phyloP scores from a whole-genome alignment of 2,888 invertebrate species.

The Protodeltote pygarga region DNA sequence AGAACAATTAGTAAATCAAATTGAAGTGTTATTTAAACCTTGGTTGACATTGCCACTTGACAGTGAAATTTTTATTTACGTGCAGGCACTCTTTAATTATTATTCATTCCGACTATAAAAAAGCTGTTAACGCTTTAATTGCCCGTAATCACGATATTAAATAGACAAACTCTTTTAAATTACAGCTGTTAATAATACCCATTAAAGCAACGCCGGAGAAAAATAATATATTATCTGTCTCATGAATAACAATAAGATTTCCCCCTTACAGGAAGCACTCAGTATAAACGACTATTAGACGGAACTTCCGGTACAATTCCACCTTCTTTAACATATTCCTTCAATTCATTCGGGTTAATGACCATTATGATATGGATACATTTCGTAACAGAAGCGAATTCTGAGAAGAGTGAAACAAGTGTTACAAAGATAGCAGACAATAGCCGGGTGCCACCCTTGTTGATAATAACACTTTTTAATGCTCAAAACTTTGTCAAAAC shows the following conservation, averaged over 20 bases:
- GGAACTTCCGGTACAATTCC: conserved; percentile 67
- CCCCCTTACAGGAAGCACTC: conserved; percentile 63
- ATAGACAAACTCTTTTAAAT: conserved; percentile 57
- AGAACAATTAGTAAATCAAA: too few species aligned
- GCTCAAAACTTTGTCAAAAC: conserved; percentile 76
- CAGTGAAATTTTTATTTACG: conserved; percentile 1
- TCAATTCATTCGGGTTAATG: conserved; percentile 53
- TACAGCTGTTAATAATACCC: conserved; percentile 52
- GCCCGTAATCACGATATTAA: conserved; percentile 58
- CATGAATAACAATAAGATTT: conserved; percentile 67
- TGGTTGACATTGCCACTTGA: too few species aligned
- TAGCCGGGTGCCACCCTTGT: conserved; percentile 67
- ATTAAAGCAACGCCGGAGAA: conserved; percentile 38
- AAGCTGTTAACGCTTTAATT: conserved; percentile 54
- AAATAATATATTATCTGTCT: conserved; percentile 55
- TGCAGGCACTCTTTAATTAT: conserved; percentile 16
- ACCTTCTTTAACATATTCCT: conserved; percentile 56
- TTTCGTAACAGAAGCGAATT: conserved; percentile 39
- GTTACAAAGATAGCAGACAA: conserved; percentile 59
- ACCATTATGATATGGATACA: conserved; percentile 31
- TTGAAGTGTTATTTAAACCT: too few species aligned
- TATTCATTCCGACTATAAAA: conserved; percentile 31
- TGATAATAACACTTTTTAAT: conserved; percentile 75
- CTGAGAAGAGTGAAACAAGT: conserved; percentile 51
- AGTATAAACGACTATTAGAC: conserved; percentile 58